Base-by-base conservation (phyloP, 2,113 vertebrate species). In the Origma solitaria region DNA sequence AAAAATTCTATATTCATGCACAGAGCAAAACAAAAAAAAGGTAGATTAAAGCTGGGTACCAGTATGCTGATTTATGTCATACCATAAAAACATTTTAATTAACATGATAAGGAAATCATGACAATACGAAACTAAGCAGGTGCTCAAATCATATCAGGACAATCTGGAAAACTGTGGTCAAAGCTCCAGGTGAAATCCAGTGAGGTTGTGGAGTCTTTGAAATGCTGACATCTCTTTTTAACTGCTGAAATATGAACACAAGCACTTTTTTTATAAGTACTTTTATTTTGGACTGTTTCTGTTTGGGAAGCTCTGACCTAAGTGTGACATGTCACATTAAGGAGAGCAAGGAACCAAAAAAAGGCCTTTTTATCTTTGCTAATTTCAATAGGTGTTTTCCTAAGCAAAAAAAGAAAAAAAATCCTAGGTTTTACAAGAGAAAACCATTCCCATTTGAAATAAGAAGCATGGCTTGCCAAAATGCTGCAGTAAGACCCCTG, bases 21-120 rank as follows among this genome's bases (percentile, higher is more conserved):
- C 25, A 73, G n/a, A 35, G 14, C 1, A 44, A 27, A n/a, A n/a
- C n/a, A 42, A 42, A 69, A 40, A 30, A 50, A 54, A 45, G 13
- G 25, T 27, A 28, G 44, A 22, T 86, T 83, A 28, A 5, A 24
- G 7, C 31, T 25, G n/a, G 11, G 38, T 84, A 53, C 10, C 0
- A 0, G 5, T 27, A 8, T 15, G 53, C 1, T 0, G 1, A 44
- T 60, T 76, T 68, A 38, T 62, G 37, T 23, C 1, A 2, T 15
- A 20, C 19, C 22, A 13, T 51, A 80, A 82, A 35, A 66, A 62
- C 0, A 0, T 4, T 90, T 81, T 83, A 58, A 88, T 92, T 71
- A 37, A 30, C 12, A 21, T 0, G 1, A 23, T n/a, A 44, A 47
- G 13, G n/a, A 92, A 57, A 27, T 72, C 8, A 2, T 1, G 42